phyloP scores from a whole-genome alignment of 2,888 invertebrate species.

The Platycheirus rosarum region DNA sequence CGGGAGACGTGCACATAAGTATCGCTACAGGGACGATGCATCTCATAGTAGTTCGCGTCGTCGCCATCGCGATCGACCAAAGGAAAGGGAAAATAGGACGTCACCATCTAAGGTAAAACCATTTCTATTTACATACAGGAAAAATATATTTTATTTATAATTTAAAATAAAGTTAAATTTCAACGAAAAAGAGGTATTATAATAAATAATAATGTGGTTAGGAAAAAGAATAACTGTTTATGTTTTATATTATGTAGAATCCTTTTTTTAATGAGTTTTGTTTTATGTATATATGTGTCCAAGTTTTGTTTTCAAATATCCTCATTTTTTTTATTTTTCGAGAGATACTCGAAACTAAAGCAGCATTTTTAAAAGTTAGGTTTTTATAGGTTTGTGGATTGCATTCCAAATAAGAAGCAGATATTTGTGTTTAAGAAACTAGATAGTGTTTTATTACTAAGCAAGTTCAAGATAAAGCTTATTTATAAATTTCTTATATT shows the following conservation, averaged over 20 bases:
- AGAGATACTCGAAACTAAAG: neutral
- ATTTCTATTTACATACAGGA: constrained; percentile 79
- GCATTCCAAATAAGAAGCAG: constrained; percentile 11
- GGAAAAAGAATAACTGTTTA: constrained; percentile 13
- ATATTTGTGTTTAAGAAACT: neutral
- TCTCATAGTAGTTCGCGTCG: constrained; percentile 82
- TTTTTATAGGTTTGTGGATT: constrained; percentile 42
- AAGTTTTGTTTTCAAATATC: neutral
- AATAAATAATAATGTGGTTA: constrained; percentile 29
- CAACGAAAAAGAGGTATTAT: neutral
- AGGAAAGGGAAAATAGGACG: constrained; percentile 81
- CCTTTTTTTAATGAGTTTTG: constrained; percentile 6
- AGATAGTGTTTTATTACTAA: neutral
- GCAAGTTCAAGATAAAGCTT: constrained; percentile 47
- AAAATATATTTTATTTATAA: constrained; percentile 74
- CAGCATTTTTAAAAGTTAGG: neutral
- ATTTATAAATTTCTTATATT: no score
- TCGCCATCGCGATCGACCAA: constrained; percentile 81
- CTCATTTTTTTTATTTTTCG: neutral
- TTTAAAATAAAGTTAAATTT: constrained; percentile 37
- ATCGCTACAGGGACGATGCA: constrained; percentile 83
- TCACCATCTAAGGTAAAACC: constrained; percentile 83
- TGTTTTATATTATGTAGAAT: constrained; percentile 8
- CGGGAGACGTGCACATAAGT: constrained; percentile 88
- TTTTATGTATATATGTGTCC: neutral